These are phyloP conservation scores for Meliscaeva auricollis DNA, from an alignment of 2,888 invertebrate genomes.

Conservation along the genomic window DNA sequence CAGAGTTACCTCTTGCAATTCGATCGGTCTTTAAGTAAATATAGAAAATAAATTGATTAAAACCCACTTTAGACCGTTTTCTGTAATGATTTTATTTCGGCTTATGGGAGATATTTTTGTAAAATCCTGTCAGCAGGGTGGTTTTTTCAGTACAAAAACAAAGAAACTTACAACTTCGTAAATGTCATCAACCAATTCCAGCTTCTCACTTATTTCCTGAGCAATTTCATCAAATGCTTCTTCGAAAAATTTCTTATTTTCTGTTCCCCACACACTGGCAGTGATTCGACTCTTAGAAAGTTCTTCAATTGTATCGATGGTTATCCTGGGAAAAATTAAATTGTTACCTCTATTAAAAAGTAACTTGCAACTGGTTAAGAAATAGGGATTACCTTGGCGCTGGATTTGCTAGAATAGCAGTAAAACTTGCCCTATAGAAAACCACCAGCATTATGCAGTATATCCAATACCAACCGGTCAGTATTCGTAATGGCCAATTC, in stretches of 20 bases:
- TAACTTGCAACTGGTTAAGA: not conserved
- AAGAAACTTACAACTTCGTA: slow-evolving; percentile 85
- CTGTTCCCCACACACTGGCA: slow-evolving; percentile 90
- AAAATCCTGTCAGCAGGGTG: too few relatives aligned
- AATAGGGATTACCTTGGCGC: slow-evolving; percentile 86
- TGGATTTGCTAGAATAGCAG: slow-evolving; percentile 92
- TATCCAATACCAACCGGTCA: slow-evolving; percentile 95
- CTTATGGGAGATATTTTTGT: too few relatives aligned
- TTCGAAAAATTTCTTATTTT: slow-evolving; percentile 89
- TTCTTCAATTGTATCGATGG: slow-evolving; percentile 90
- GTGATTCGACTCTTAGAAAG: slow-evolving; percentile 88
- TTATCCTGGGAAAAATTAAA: slow-evolving; percentile 86
- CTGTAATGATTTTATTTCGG: too few relatives aligned
- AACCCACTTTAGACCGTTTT: too few relatives aligned
- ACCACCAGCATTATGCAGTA: slow-evolving; percentile 92
- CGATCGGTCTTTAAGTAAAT: slow-evolving; percentile 82
- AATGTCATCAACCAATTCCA: slow-evolving; percentile 87
- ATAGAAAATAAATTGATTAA: not conserved
- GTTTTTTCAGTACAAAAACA: too few relatives aligned
- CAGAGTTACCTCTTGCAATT: slow-evolving; percentile 89
- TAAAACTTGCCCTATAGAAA: slow-evolving; percentile 93
- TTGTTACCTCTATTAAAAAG: not conserved
- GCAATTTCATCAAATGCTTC: slow-evolving; percentile 88
- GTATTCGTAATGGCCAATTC: slow-evolving; percentile 91
- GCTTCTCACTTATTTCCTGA: slow-evolving; percentile 88